phyloP scores from a whole-genome alignment of 1,140 invertebrate genomes.

The Eupeodes corollae region DNA sequence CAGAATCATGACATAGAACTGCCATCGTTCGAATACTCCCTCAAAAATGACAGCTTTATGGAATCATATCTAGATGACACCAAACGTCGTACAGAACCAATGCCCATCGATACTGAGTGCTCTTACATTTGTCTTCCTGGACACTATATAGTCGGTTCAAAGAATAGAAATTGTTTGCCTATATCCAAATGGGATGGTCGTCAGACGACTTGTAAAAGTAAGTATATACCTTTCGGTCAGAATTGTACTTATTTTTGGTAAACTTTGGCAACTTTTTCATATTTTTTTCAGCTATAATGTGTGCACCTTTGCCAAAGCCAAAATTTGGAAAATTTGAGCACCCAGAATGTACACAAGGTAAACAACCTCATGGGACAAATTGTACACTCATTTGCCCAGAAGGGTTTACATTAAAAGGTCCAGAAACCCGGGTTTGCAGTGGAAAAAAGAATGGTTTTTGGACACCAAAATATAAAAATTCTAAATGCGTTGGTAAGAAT shows the following conservation, averaged over 20 bases:
- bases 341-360: constrained; percentile 39
- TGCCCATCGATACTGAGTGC: constrained; percentile 52
- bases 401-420: constrained; percentile 44
- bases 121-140: constrained; percentile 53
- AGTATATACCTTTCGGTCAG: constrained; percentile 35
- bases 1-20: background rate
- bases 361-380: constrained; percentile 42
- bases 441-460: constrained; percentile 39
- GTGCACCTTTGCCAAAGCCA: constrained; percentile 14
- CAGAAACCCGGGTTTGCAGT: constrained; percentile 37
- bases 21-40: constrained; percentile 4
- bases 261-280: no score
- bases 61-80: constrained; percentile 9
- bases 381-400: constrained; percentile 45
- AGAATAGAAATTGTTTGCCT: constrained; percentile 52
- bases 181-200: constrained; percentile 59
- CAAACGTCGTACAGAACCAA: constrained; percentile 12
- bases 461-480: constrained; percentile 36
- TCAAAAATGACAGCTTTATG: constrained; percentile 6
- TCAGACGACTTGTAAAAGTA: constrained; percentile 54
- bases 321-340: constrained; percentile 41
- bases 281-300: no score
- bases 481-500: constrained; percentile 40
- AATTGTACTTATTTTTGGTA: no score
- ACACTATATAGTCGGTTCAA: constrained; percentile 52